A percentile compares a stretch with the other conserved stretches of the same genome.
phyloP scores from a whole-genome alignment of 2,113 vertebrate genomes.

The Camarhynchus parvulus region DNA sequence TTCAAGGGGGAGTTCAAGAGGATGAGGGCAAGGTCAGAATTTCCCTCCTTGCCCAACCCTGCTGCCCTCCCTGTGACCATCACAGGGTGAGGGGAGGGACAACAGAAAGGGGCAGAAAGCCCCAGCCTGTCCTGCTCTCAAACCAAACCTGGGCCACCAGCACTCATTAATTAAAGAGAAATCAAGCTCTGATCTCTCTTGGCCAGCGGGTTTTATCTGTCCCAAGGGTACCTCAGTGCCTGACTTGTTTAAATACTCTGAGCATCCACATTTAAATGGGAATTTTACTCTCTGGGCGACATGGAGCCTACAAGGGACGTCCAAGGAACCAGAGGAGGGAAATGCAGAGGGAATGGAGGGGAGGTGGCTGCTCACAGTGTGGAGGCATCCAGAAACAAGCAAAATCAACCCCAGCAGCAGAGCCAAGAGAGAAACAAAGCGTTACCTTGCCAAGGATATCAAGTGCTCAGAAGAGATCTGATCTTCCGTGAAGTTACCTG shows the following conservation, averaged over 20 bases:
- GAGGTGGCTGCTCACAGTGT: neutral
- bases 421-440: neutral
- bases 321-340: neutral
- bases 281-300: neutral
- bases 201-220: too few species aligned
- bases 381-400: neutral
- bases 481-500: neutral
- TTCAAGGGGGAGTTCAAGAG: neutral
- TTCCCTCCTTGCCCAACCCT: neutral
- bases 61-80: neutral
- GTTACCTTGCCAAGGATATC: neutral
- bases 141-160: neutral
- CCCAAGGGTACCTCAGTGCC: accelerated
- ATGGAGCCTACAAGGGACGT: neutral
- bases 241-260: neutral
- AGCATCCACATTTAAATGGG: neutral
- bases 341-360: neutral
- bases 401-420: neutral
- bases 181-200: neutral
- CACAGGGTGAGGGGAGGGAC: accelerated
- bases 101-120: neutral
- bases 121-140: neutral
- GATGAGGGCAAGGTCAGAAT: neutral
- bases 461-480: neutral
- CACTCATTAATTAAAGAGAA: neutral